phyloP scores from a whole-genome alignment of 2,113 vertebrate genomes.

The Nibea albiflora region DNA sequence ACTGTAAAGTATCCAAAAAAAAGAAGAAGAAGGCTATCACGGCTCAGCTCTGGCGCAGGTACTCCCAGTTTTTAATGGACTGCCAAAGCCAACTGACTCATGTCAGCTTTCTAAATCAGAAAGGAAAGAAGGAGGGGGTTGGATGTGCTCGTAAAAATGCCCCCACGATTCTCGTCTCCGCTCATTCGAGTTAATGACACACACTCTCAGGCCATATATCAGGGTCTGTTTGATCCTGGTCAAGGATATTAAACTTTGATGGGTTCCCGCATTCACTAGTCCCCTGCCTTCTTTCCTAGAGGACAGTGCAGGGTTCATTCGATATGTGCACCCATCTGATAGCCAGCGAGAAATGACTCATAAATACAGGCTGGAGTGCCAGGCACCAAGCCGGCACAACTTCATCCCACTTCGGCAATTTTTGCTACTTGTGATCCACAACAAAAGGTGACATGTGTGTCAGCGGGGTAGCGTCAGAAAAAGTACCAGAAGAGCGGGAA shows the following conservation, averaged over 20 bases:
- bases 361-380: constrained; percentile 24
- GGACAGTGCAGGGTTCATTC: constrained; percentile 50
- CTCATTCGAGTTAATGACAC: constrained; percentile 77
- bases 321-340: constrained; percentile 44
- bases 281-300: constrained; percentile 29
- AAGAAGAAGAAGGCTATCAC: constrained; percentile 6
- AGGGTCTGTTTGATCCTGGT: constrained; percentile 73
- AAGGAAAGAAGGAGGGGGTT: constrained; percentile 38
- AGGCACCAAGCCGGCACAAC: constrained; percentile 36
- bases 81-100: constrained; percentile 61
- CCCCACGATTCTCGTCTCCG: constrained; percentile 56
- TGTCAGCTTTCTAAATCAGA: constrained; percentile 78
- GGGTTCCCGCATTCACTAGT: constrained; percentile 50
- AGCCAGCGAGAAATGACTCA: constrained; percentile 56
- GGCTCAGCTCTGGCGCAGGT: constrained; percentile 46
- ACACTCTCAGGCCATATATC: constrained; percentile 65
- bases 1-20: constrained; percentile 15
- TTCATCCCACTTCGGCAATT: constrained; percentile 41
- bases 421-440: constrained; percentile 32
- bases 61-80: constrained; percentile 67
- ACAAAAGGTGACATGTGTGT: constrained; percentile 45
- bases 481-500: constrained; percentile 10
- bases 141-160: constrained; percentile 68
- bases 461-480: constrained; percentile 6
- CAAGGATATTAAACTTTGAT: constrained; percentile 78